Conservation (phyloP, 1,140 invertebrate genomes). For the Papilio polytes region DNA sequence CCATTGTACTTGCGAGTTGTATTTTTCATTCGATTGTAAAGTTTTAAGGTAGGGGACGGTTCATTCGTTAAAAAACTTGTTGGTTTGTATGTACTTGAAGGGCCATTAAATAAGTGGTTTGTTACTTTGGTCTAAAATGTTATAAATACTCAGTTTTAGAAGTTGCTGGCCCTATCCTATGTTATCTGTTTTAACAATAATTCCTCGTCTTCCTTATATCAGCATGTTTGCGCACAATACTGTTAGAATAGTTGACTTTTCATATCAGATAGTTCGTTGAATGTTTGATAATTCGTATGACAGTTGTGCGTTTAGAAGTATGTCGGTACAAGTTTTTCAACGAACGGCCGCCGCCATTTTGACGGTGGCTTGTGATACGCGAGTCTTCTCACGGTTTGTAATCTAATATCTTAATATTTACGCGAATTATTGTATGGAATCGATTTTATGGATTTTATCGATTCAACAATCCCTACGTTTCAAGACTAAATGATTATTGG, state of each 20-base stretch:
- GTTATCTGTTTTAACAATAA: slow-evolving; percentile 50
- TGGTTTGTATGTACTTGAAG: background rate
- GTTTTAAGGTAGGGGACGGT: slow-evolving; percentile 31
- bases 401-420: slow-evolving; percentile 28
- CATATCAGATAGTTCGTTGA: slow-evolving; percentile 75
- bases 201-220: slow-evolving; percentile 76
- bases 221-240: slow-evolving; percentile 77
- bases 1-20: slow-evolving; percentile 56
- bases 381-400: slow-evolving; percentile 33
- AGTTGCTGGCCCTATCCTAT: background rate
- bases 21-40: slow-evolving; percentile 50
- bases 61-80: slow-evolving; percentile 70
- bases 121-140: background rate
- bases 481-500: background rate
- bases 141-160: background rate
- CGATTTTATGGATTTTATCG: slow-evolving; percentile 4
- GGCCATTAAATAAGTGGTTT: background rate
- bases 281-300: slow-evolving; percentile 53
- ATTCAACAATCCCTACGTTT: background rate
- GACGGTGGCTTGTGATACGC: slow-evolving; percentile 41
- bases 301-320: slow-evolving; percentile 48
- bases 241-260: slow-evolving; percentile 72
- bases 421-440: background rate
- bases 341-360: slow-evolving; percentile 47
- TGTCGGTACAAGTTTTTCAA: slow-evolving; percentile 65